Conservation (phyloP, 2,888 invertebrate species). For the Plemyria rubiginata region DNA sequence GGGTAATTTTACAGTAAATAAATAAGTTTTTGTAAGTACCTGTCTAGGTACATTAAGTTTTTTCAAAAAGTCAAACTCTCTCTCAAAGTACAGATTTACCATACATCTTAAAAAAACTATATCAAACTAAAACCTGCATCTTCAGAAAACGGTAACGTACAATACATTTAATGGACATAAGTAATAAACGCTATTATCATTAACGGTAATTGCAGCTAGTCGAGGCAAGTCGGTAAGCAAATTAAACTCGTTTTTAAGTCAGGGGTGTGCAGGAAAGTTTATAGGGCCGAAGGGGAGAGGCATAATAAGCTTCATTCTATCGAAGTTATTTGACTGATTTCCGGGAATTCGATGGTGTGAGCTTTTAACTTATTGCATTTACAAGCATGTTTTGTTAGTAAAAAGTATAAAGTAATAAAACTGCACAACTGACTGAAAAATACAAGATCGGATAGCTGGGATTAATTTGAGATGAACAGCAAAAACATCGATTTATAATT, state of each 20-base stretch:
- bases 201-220: constrained; percentile 65
- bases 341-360: constrained; percentile 27
- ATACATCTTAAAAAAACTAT: constrained; percentile 25
- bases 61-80: too few relatives aligned
- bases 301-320: constrained; percentile 32
- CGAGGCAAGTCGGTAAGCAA: constrained; percentile 40
- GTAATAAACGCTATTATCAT: constrained; percentile 72
- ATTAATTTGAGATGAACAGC: too few relatives aligned
- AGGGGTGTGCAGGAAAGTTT: constrained; percentile 39
- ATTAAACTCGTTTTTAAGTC: constrained; percentile 41
- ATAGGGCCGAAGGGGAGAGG: constrained; percentile 24
- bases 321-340: constrained; percentile 29
- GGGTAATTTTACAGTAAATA: too few relatives aligned
- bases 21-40: too few relatives aligned
- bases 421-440: background rate
- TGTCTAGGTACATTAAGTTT: too few relatives aligned
- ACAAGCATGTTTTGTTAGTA: constrained; percentile 2
- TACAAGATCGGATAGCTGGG: background rate
- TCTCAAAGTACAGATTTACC: background rate
- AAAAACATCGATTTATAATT: too few relatives aligned
- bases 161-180: constrained; percentile 59
- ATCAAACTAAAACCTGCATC: constrained; percentile 36
- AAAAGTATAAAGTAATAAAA: background rate
- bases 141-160: constrained; percentile 30
- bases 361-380: constrained; percentile 21